Evolutionary conservation across 2,888 invertebrate genomes (phyloP).

Genomic region (Sinodicranocentrus sp.): DNA sequence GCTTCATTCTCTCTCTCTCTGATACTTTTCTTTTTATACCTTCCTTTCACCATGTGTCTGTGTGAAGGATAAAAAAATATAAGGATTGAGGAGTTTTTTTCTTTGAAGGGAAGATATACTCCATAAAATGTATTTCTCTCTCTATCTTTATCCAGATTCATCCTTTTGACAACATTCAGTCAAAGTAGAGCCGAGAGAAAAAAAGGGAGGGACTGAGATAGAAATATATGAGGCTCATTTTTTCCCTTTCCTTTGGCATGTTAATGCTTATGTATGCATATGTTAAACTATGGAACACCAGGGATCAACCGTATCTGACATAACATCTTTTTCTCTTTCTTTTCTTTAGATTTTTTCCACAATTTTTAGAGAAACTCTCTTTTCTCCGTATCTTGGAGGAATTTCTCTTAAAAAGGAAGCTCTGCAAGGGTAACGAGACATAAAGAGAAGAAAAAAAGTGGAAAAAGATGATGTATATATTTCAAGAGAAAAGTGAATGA

Average conservation of each 20-base stretch:
- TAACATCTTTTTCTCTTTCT: slow-evolving; percentile 42
- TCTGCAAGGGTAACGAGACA: slow-evolving; percentile 48
- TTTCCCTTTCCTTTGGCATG: slow-evolving; percentile 37
- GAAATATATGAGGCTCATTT: slow-evolving; percentile 44
- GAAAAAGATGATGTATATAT: slow-evolving; percentile 42
- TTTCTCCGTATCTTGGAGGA: not conserved
- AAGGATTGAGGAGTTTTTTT: not conserved
- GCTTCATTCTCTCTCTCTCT: not conserved
- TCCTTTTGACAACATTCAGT: slow-evolving; percentile 66
- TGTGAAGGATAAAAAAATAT: slow-evolving; percentile 16
- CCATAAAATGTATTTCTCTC: slow-evolving; percentile 20
- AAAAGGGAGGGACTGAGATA: slow-evolving; percentile 26
- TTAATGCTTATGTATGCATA: slow-evolving; percentile 37
- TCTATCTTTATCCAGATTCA: slow-evolving; percentile 52
- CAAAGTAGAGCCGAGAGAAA: slow-evolving; percentile 32
- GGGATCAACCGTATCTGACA: slow-evolving; percentile 55
- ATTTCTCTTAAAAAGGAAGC: not conserved
- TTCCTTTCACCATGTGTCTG: slow-evolving; percentile 8
- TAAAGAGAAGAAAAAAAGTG: slow-evolving; percentile 27
- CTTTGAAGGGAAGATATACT: slow-evolving; percentile 19
- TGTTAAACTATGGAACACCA: slow-evolving; percentile 9
- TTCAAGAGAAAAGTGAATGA: slow-evolving; percentile 49
- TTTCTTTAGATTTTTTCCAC: not conserved
- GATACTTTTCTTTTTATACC: slow-evolving; percentile 11
- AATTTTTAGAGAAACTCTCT: no score